Evolutionary conservation across 2,113 vertebrate species (phyloP), one percentile per base, ranked within the genome.

Genomic region (Anthoscopus minutus): DNA sequence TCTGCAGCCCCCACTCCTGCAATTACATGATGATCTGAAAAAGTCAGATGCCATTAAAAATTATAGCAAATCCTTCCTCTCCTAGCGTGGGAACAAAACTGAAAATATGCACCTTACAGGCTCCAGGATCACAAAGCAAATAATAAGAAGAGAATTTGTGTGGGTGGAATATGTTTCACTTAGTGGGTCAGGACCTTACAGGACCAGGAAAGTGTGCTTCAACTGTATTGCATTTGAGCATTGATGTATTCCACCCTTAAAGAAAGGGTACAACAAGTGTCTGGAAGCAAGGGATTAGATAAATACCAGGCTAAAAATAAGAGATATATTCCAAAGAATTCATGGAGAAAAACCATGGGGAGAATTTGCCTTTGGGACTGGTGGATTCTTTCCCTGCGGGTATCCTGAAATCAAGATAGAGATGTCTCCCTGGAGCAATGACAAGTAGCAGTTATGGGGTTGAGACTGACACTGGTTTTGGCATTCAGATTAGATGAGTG

Each of bases 1-100:
- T 95, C 74, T 82, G 28, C 77, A 85, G 53, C 66, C 66, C 73
- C 73, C 24, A 30, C 48, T 44, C 62, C 69, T 91, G 57, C 66
- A 87, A 64, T 79, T 91, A 76, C 31, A 30, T n/a, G 48, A 91
- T 64, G 48, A 96, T 44, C 73, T 96, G 78, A 89, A 79, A 48
- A 91, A 96, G 78, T 93, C 48, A 79, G 70, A 61, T 85, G 48
- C 66, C 78, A 87, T 94, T 93, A 94, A 93, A 94, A 87, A 87
- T 87, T 91, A 91, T 65, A 92, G 48, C 60, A 94, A 93, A 89
- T 73, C 50, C 40, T 81, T 89, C 45, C 42, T 86, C 45, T 80
- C 28, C 40, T 92, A 70, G 5, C 64, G 66, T 71, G 66, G 65
- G 50, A 96, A 78, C n/a, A 79, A 82, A 93, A 81, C 81, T 87